phyloP scores from a whole-genome alignment of 2,797 vertebrate species.

The Podarcis lilfordi region DNA sequence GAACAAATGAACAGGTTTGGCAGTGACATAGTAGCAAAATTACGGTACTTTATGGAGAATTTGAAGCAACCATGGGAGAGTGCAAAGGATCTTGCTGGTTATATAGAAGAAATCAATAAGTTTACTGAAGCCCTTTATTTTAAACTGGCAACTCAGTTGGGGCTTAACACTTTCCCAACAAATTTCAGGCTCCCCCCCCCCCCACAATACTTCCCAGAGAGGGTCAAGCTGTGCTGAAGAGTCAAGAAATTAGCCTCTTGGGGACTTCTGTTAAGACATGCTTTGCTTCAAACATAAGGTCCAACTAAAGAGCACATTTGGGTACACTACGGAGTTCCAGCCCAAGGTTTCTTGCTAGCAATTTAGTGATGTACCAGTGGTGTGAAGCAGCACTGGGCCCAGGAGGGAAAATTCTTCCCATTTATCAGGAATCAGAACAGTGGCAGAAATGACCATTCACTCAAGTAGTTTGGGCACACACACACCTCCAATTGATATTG shows the following conservation, averaged over 20 bases:
- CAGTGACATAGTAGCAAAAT: slow-evolving; percentile 5
- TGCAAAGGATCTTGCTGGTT: too few species aligned
- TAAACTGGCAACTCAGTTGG: neutral
- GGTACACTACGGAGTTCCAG: neutral
- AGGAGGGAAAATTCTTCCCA: neutral
- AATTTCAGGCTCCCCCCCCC: too few species aligned
- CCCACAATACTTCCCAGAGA: neutral
- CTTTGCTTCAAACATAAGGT: neutral
- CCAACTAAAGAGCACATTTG: neutral
- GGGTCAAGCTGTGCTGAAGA: neutral
- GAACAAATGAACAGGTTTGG: slow-evolving; percentile 60
- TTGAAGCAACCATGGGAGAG: neutral
- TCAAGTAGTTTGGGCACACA: neutral
- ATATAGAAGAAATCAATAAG: neutral
- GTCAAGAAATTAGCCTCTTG: neutral
- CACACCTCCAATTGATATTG: neutral
- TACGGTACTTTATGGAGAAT: neutral
- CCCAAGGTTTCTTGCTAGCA: neutral
- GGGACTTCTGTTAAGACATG: neutral
- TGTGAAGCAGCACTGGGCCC: neutral
- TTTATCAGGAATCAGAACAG: neutral
- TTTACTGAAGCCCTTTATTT: neutral
- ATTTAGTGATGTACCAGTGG: neutral
- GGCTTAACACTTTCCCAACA: neutral
- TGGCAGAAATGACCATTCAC: neutral